Base-by-base conservation (phyloP, 2,113 vertebrate species). In the Mirounga angustirostris region DNA sequence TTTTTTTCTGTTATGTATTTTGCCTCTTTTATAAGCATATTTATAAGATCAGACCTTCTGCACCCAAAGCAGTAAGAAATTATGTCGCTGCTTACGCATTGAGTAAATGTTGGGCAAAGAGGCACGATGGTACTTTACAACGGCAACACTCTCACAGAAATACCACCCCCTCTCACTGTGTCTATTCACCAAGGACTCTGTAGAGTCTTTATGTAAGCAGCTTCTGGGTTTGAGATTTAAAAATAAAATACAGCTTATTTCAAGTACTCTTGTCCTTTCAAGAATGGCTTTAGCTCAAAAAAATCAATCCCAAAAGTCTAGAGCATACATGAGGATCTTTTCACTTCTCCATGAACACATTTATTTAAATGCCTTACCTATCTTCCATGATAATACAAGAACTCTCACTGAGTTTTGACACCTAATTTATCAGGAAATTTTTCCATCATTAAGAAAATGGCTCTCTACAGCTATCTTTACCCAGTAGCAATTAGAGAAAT, bases 181-280 rank as follows among this genome's bases (percentile, higher is more conserved):
- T 87, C 86, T 87, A 83, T 40, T 93, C 43, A 54, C 86, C 40
- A 78, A 76, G 18, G 78, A 67, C 56, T 84, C 46, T 30, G 26
- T 26, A 69, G 83, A 74, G 76, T 61, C 86, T 93, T 78, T 81
- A 21, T 91, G 67, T 33, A 80, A 79, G 40, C 54, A 86, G 43
- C 74, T 86, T 91, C 89, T 91, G 92, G 59, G 73, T 95, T 93
- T 82, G 89, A 96, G 92, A 84, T 95, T 93, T 95, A 50, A 85
- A 97, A 92, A 88, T 83, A 97, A 97, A 97, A 97, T 59, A 96
- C 59, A 87, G 86, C 73, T 92, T 96, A 61, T 93, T 89, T 97
- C 56, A 91, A 97, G 85, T 26, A 16, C 67, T 52, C 84, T 91
- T 80, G 12, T 96, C 86, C 61, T 96, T 96, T 96, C 54, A 90